A percentile compares a stretch with the other conserved stretches of the same genome.
These are phyloP conservation scores for Chymomyza caudatula DNA, from an alignment of 2,888 invertebrate genomes.

Conservation along the genomic window DNA sequence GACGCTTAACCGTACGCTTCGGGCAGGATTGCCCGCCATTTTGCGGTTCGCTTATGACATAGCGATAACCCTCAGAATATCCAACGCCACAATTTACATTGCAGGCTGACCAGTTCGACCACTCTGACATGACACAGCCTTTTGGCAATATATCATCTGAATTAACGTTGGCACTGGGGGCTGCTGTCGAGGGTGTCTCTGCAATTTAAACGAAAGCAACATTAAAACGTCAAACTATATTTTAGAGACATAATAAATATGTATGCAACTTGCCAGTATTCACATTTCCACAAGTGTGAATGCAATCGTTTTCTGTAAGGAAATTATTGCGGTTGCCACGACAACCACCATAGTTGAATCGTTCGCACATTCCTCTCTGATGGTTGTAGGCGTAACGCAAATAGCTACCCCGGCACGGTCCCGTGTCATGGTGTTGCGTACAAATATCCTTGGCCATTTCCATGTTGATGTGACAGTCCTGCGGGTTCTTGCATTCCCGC, in stretches of 20 bases:
- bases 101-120: slow-evolving; percentile 92
- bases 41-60: slow-evolving; percentile 69
- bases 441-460: slow-evolving; percentile 90
- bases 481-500: slow-evolving; percentile 83
- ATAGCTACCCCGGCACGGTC: slow-evolving; percentile 93
- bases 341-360: slow-evolving; percentile 93
- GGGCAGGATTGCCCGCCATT: slow-evolving; percentile 74
- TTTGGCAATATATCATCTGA: slow-evolving; percentile 67
- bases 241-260: background rate
- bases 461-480: slow-evolving; percentile 85
- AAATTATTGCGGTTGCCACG: slow-evolving; percentile 96
- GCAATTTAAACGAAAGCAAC: slow-evolving; percentile 3
- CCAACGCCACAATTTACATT: slow-evolving; percentile 89
- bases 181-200: slow-evolving; percentile 21
- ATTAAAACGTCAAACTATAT: slow-evolving; percentile 1
- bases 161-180: slow-evolving; percentile 15
- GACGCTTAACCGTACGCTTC: slow-evolving; percentile 72
- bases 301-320: slow-evolving; percentile 87
- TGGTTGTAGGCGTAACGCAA: slow-evolving; percentile 92
- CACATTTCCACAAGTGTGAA: slow-evolving; percentile 81
- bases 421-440: slow-evolving; percentile 86
- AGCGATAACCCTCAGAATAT: slow-evolving; percentile 80
- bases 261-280: slow-evolving; percentile 9
- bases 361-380: slow-evolving; percentile 86
- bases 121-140: slow-evolving; percentile 86